Percentiles rank a stretch among this genome's conserved stretches.
These are phyloP conservation scores for Etheostoma cragini DNA, from an alignment of 2,113 vertebrate genomes.

Conservation along the genomic window DNA sequence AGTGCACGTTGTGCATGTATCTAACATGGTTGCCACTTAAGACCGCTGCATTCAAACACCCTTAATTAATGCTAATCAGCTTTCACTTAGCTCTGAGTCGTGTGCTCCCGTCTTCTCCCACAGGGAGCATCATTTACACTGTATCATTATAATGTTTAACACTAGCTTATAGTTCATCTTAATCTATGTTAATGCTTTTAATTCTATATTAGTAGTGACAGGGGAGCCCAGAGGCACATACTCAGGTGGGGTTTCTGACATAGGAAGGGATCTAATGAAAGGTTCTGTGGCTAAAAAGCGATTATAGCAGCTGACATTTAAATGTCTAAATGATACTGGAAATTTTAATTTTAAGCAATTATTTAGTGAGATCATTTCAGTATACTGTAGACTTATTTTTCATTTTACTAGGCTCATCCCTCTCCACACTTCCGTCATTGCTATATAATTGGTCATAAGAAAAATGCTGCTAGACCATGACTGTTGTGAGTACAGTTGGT, in stretches of 20 bases:
- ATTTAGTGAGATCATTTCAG: constrained; percentile 8
- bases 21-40: not conserved
- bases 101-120: not conserved
- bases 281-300: not conserved
- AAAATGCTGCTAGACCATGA: not conserved
- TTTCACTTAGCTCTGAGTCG: constrained; percentile 27
- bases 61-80: constrained; percentile 32
- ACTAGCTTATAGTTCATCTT: constrained; percentile 29
- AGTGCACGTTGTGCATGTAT: not conserved
- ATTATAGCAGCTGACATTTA: constrained; percentile 30
- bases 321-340: not conserved
- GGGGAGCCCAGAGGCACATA: constrained; percentile 7
- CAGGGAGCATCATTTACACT: constrained; percentile 1
- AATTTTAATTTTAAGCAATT: not conserved
- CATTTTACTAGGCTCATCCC: not conserved
- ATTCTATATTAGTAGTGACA: constrained; percentile 31
- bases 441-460: not conserved
- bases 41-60: not conserved
- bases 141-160: constrained; percentile 29
- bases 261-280: constrained; percentile 14
- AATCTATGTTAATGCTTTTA: constrained; percentile 40
- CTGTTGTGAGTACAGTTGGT: not conserved
- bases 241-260: constrained; percentile 21
- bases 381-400: not conserved
- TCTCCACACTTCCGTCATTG: not conserved